These are phyloP conservation scores for Brachionus plicatilis DNA, from an alignment of 1,140 invertebrate species.

Conservation along the genomic window DNA sequence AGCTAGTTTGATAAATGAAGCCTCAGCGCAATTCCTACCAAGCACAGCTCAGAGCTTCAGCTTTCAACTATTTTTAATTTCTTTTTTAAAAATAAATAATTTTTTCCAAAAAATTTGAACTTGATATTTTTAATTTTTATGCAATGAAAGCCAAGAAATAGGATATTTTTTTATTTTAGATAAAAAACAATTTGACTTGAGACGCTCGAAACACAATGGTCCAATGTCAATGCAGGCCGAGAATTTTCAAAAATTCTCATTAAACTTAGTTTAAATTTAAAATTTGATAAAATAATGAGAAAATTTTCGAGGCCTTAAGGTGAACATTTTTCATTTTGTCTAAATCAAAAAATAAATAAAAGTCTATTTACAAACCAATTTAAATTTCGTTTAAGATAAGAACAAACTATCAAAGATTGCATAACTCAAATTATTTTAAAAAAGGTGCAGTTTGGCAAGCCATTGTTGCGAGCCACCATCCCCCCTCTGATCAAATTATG, in stretches of 20 bases:
- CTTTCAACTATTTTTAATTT: no score
- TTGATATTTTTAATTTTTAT: neutral
- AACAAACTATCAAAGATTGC: slow-evolving; percentile 19
- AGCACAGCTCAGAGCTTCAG: no score
- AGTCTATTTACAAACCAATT: neutral
- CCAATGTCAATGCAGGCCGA: neutral
- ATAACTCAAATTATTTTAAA: neutral
- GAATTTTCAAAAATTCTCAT: neutral
- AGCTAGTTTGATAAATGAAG: no score
- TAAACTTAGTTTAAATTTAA: neutral
- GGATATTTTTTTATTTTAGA: neutral
- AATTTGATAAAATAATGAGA: neutral
- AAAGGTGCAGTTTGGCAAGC: neutral
- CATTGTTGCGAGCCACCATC: neutral
- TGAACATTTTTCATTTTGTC: neutral
- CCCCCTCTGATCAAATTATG: neutral
- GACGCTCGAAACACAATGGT: neutral
- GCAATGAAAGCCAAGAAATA: neutral
- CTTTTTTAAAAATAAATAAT: no score
- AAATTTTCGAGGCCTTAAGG: neutral
- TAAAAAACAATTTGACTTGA: neutral
- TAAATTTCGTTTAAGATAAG: neutral
- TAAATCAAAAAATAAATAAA: neutral
- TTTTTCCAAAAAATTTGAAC: no score
- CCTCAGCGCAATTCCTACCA: no score